Evolutionary conservation across 2,888 invertebrate species (phyloP).

Genomic region (Blera fallax): DNA sequence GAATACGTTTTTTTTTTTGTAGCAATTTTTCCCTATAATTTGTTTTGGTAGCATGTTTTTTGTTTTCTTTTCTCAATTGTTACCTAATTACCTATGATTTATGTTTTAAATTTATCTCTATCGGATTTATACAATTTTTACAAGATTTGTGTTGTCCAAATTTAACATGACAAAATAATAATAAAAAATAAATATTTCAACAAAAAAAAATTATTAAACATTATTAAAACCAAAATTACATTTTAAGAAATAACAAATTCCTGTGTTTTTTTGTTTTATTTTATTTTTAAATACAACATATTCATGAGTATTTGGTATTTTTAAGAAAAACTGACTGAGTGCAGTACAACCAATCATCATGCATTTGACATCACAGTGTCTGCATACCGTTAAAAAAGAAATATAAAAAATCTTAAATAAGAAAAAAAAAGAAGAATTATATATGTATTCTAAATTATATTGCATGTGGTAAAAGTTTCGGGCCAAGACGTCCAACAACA

Average conservation of each 20-base stretch:
- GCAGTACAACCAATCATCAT: conserved; percentile 20
- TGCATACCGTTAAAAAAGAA: conserved; percentile 33
- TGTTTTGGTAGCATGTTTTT: conserved; percentile 36
- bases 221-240: conserved; percentile 1
- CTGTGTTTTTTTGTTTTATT: conserved; percentile 17
- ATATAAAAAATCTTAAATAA: conserved; percentile 17
- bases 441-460: conserved; percentile 46
- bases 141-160: conserved; percentile 44
- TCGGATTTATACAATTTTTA: conserved; percentile 70
- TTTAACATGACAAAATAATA: conserved; percentile 30
- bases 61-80: conserved; percentile 28
- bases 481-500: conserved; percentile 62
- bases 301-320: conserved; percentile 70
- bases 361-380: conserved; percentile 59
- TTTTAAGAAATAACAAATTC: conserved; percentile 42
- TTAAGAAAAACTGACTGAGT: conserved; percentile 18
- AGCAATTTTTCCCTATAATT: conserved; percentile 34
- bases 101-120: conserved; percentile 48
- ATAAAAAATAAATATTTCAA: conserved; percentile 25
- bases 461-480: conserved; percentile 56
- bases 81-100: conserved; percentile 65
- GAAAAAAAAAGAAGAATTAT: conserved; percentile 20
- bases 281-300: conserved; percentile 45
- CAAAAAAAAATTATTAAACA: conserved; percentile 10
- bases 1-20: background rate